A percentile compares a stretch with the other conserved stretches of the same genome.
Conservation (phyloP, 2,113 vertebrate species). For the Sclerurus mexicanus region DNA sequence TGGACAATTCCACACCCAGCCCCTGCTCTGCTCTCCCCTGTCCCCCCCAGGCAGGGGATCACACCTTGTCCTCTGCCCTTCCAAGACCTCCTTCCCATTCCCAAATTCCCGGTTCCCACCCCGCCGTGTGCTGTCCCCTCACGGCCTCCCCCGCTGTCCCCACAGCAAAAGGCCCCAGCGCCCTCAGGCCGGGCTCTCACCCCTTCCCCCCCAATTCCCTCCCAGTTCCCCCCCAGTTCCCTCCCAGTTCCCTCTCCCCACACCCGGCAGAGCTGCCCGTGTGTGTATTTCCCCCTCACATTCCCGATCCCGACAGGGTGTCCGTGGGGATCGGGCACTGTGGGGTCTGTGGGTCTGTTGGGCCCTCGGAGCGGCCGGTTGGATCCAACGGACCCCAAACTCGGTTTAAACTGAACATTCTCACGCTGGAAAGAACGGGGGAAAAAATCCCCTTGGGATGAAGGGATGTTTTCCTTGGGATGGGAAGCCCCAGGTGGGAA, state of each 20-base stretch:
- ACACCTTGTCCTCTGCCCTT: background rate
- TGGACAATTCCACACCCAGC: background rate
- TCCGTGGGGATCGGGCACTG: rapidly evolving
- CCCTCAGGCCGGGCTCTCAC: background rate
- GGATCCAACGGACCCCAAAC: rapidly evolving
- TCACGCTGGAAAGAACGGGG: rapidly evolving
- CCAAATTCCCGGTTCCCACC: background rate
- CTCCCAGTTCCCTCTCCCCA: background rate
- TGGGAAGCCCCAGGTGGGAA: too few relatives aligned
- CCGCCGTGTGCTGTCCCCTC: background rate
- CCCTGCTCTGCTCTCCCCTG: background rate
- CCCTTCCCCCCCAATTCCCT: background rate
- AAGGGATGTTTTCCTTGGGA: rapidly evolving
- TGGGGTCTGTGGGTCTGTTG: too few relatives aligned
- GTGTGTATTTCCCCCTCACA: rapidly evolving
- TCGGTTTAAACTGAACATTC: rapidly evolving
- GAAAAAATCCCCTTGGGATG: background rate
- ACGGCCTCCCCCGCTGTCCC: background rate
- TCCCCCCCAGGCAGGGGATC: background rate
- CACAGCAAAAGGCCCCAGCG: background rate
- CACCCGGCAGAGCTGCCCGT: rapidly evolving
- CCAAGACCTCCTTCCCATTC: background rate
- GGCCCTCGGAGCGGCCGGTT: background rate
- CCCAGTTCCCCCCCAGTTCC: background rate
- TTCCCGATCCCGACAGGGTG: rapidly evolving